Evolutionary conservation across 2,797 vertebrate species (phyloP).

Genomic region (Erethizon dorsatum): DNA sequence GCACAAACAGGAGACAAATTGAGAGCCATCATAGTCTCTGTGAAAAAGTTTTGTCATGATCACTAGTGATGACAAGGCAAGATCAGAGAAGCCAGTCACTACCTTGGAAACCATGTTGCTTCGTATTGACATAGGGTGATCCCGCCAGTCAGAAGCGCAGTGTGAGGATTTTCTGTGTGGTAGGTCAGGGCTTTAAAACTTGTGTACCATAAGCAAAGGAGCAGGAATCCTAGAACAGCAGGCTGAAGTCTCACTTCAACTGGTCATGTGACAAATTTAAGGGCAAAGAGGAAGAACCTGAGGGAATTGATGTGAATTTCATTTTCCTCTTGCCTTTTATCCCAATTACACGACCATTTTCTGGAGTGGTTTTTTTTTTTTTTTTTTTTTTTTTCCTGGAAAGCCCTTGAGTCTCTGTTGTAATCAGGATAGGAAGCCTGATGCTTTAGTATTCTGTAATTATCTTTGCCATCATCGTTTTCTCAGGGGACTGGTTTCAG

Average conservation of each 20-base stretch:
- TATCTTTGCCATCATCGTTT: constrained; percentile 63
- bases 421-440: constrained; percentile 20
- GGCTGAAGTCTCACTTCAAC: background rate
- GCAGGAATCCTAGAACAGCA: background rate
- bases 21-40: background rate
- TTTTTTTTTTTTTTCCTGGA: background rate
- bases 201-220: background rate
- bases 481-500: background rate
- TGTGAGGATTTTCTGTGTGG: background rate
- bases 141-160: background rate
- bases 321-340: constrained; percentile 58
- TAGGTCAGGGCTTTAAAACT: background rate
- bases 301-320: constrained; percentile 54
- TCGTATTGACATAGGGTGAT: background rate
- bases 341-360: constrained; percentile 59
- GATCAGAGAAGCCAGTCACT: background rate
- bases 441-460: constrained; percentile 69
- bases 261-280: constrained; percentile 46
- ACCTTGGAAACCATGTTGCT: background rate
- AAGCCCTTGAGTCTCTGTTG: background rate
- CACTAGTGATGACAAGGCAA: background rate
- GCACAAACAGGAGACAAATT: background rate
- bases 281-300: background rate
- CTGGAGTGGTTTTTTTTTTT: background rate
- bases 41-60: background rate